Evolutionary conservation across 2,113 vertebrate genomes (phyloP).

Genomic region (Apodemus speciosus): DNA sequence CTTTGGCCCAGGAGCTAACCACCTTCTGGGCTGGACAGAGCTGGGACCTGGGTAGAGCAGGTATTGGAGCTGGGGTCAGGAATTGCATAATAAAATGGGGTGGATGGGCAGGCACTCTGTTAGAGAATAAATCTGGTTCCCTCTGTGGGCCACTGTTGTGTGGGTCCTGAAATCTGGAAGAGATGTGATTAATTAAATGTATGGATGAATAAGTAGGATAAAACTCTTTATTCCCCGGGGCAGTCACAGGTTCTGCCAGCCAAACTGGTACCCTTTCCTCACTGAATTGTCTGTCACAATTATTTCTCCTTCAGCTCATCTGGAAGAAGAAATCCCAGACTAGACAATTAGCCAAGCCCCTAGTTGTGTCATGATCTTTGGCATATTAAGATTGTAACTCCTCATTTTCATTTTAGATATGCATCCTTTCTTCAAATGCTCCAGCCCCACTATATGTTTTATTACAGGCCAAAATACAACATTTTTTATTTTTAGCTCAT

Average conservation of each 20-base stretch:
- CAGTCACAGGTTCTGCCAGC: rapidly evolving
- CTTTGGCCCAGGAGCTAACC: conserved; percentile 57
- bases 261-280: background rate
- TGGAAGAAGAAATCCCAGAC: background rate
- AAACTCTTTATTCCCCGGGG: background rate
- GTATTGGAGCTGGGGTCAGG: conserved; percentile 52
- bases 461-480: background rate
- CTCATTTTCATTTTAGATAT: background rate
- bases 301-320: background rate
- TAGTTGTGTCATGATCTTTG: background rate
- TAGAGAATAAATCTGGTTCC: background rate
- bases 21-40: background rate
- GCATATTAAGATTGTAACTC: background rate
- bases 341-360: background rate
- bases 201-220: background rate
- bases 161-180: background rate
- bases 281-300: background rate
- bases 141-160: background rate
- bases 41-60: conserved; percentile 46
- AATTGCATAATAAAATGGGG: conserved; percentile 86
- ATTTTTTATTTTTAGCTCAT: background rate
- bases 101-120: background rate
- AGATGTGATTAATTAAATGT: background rate
- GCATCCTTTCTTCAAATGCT: background rate
- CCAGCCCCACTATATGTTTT: background rate